Conservation (phyloP, 1,140 invertebrate species). For the Temnothorax nylanderi region DNA sequence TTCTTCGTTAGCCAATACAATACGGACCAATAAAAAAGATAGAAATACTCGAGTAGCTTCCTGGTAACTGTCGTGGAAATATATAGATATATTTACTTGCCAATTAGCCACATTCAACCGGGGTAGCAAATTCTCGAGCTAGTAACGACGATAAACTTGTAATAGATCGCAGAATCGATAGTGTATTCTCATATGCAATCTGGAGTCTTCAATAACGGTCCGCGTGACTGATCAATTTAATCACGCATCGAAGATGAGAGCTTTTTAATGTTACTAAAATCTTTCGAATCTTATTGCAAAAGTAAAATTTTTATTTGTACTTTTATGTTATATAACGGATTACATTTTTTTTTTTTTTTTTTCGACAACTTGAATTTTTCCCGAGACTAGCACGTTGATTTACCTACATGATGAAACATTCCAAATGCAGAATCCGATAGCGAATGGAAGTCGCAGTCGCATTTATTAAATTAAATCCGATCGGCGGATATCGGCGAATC, state of each 20-base stretch:
- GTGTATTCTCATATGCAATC: conserved; percentile 21
- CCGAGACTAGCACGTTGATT: neutral
- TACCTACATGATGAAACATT: neutral
- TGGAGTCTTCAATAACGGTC: conserved; percentile 15
- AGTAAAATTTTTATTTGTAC: neutral
- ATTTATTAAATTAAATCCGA: conserved; percentile 53
- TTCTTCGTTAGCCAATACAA: neutral
- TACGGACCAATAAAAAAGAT: conserved; percentile 49
- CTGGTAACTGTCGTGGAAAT: conserved; percentile 27
- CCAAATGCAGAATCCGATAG: conserved; percentile 17
- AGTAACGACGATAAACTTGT: conserved; percentile 23
- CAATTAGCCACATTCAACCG: conserved; percentile 51
- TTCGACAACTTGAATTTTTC: neutral
- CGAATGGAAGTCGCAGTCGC: conserved; percentile 5
- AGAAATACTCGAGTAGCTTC: conserved; percentile 23
- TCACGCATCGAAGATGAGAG: neutral
- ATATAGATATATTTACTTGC: conserved; percentile 58
- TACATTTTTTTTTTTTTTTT: conserved; percentile 19
- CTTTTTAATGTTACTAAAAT: neutral
- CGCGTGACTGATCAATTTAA: conserved; percentile 42
- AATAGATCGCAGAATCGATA: conserved; percentile 54
- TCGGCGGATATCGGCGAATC: conserved; percentile 31
- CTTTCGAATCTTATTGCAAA: neutral
- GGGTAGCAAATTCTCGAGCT: conserved; percentile 27
- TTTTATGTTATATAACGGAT: neutral